Evolutionary conservation across 1,140 invertebrate genomes (phyloP), one percentile per base, ranked within the genome.

Genomic region (Ceratoteleas bidentatus): DNA sequence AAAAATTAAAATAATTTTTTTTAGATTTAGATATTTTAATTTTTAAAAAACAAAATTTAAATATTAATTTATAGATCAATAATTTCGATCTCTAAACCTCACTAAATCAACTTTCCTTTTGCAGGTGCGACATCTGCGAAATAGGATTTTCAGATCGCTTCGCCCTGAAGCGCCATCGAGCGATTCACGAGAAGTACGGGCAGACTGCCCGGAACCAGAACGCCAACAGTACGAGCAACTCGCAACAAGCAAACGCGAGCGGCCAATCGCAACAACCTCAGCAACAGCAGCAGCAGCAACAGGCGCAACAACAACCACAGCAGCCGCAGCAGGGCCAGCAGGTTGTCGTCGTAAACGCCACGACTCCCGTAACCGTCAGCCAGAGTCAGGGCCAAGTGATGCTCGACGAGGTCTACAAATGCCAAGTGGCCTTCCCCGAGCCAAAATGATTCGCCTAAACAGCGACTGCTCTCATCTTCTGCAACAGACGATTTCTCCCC

Each of bases 141-240:
- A 96, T 96, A n/a, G 96, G 96, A 45, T 96, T 97, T 86, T 96
- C 95, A 9, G 96, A 97, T 91, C 93, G 95, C 58, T 96, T 96
- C 86, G 95, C 95, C 0, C 88, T 96, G 40, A 96, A 96, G 83
- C 92, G 95, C 72, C 95, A 96, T 87, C 93, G 95, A 85, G 94
- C 94, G 62, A 96, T 96, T 65, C 95, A 96, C 84, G 95, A 95
- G 82, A 96, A 96, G 89, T 96, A 96, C 85, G 95, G 94, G 78
- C 91, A 92, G 34, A 93, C 92, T 0, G 89, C 91, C 10, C 81
- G 90, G 16, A 92, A 90, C 60, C 88, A 90, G 56, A 90, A 89
- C 45, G 72, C 90, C 0, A 91, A 90, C 47, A 90, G 86, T 61
- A 75, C 88, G 0, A 87, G 79, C 60, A 91, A 91, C 57, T 82